Percentiles rank a stretch among this genome's conserved stretches.
Conservation (phyloP, 2,888 invertebrate species). For the Diachrysia chrysitis region DNA sequence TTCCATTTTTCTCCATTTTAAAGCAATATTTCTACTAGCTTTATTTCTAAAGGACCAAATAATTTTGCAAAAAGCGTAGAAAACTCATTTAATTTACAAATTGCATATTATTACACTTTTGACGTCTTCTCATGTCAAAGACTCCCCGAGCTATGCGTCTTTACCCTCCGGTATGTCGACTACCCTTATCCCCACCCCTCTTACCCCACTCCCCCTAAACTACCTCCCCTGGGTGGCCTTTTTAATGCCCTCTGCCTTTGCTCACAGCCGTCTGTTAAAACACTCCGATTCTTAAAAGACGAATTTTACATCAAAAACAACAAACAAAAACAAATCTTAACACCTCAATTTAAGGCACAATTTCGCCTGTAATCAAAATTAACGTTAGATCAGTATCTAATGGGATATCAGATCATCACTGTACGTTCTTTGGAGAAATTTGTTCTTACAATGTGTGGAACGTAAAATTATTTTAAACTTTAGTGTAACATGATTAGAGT, state of each 20-base stretch:
- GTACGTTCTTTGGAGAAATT: conserved; percentile 82
- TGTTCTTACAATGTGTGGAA: conserved; percentile 67
- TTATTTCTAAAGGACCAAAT: not conserved
- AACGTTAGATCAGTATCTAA: conserved; percentile 81
- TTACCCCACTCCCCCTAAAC: conserved; percentile 58
- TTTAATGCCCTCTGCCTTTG: conserved; percentile 80
- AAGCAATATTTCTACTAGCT: not conserved
- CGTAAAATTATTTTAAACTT: conserved; percentile 38
- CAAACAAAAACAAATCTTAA: conserved; percentile 60
- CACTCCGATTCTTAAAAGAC: conserved; percentile 75
- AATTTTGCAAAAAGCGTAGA: not conserved
- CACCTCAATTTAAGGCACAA: conserved; percentile 44
- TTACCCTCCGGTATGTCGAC: conserved; percentile 66
- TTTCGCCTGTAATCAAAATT: conserved; percentile 51
- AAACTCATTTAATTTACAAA: not conserved
- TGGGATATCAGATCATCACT: conserved; percentile 75
- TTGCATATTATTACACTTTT: not conserved
- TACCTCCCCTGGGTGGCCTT: conserved; percentile 70
- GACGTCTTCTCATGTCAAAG: conserved; percentile 62
- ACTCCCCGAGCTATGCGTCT: conserved; percentile 73
- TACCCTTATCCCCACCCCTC: conserved; percentile 67
- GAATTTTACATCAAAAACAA: conserved; percentile 64
- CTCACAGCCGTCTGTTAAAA: conserved; percentile 67
- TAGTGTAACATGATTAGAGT: conserved; percentile 58
- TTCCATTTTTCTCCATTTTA: not conserved